Percentiles rank a stretch among this genome's conserved stretches.
Evolutionary conservation across 1,140 invertebrate genomes (phyloP).

Genomic region (Drosophila kanapiae): DNA sequence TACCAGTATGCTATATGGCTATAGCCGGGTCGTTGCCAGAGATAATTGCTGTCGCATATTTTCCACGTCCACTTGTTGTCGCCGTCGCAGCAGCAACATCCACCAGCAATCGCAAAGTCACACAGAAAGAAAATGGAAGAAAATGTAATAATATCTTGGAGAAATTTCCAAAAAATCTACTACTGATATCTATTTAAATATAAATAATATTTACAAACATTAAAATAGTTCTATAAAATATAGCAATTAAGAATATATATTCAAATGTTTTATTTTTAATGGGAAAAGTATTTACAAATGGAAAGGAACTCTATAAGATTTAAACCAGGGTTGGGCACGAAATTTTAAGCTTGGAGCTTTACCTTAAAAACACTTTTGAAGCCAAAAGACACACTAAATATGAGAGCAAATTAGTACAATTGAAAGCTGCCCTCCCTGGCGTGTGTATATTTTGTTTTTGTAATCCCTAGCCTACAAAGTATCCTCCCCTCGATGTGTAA

Average conservation of each 20-base stretch:
- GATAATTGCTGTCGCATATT: slow-evolving; percentile 82
- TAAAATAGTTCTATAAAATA: too few relatives aligned
- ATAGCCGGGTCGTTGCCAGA: slow-evolving; percentile 45
- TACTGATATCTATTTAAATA: neutral
- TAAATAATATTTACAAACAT: too few relatives aligned
- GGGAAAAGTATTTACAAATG: too few relatives aligned
- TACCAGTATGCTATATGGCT: slow-evolving; percentile 26
- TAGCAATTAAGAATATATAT: too few relatives aligned
- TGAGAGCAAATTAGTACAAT: too few relatives aligned
- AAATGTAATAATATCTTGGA: neutral
- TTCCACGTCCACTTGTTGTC: slow-evolving; percentile 77
- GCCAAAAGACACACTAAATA: too few relatives aligned
- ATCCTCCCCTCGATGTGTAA: too few relatives aligned
- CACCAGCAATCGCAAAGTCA: neutral
- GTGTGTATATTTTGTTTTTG: neutral
- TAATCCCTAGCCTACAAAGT: neutral
- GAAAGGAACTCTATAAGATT: too few relatives aligned
- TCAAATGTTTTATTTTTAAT: too few relatives aligned
- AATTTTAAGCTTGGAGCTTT: neutral
- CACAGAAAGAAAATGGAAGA: neutral
- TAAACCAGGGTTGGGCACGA: neutral
- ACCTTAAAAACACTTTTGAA: too few relatives aligned
- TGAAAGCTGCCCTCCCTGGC: too few relatives aligned
- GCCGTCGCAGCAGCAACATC: slow-evolving; percentile 38
- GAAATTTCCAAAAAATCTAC: too few relatives aligned